These are phyloP conservation scores for Stictocephala bisonia DNA, from an alignment of 2,888 invertebrate species.

Conservation along the genomic window DNA sequence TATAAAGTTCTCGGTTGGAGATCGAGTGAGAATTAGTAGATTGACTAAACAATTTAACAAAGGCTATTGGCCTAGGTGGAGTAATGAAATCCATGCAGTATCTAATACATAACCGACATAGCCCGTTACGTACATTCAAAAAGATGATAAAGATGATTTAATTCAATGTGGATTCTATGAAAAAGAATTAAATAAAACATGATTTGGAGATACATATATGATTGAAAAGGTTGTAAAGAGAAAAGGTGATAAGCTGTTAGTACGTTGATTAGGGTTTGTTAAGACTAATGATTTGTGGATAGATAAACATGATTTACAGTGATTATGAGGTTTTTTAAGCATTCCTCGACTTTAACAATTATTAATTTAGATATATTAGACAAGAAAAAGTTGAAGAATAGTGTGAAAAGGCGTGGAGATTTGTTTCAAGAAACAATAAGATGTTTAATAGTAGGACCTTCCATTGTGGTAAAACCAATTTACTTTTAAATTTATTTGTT, in stretches of 20 bases:
- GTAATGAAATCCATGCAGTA: too few relatives aligned
- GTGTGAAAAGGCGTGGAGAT: neutral
- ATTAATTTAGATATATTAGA: slow-evolving; percentile 1
- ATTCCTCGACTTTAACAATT: neutral
- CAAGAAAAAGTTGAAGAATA: neutral
- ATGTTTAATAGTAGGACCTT: slow-evolving; percentile 33
- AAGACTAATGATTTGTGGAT: slow-evolving; percentile 34
- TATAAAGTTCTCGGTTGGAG: slow-evolving; percentile 31
- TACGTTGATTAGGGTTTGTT: slow-evolving; percentile 36
- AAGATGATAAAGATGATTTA: slow-evolving; percentile 1
- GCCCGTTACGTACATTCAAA: too few relatives aligned
- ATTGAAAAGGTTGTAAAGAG: slow-evolving; percentile 35
- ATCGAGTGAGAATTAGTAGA: slow-evolving; percentile 34
- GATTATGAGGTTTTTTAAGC: slow-evolving; percentile 1
- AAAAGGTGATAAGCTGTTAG: slow-evolving; percentile 31
- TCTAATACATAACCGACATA: too few relatives aligned
- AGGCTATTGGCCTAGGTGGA: too few relatives aligned
- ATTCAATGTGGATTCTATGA: slow-evolving; percentile 13
- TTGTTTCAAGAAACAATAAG: slow-evolving; percentile 22
- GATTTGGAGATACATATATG: slow-evolving; percentile 3
- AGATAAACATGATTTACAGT: slow-evolving; percentile 10
- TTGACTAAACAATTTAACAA: too few relatives aligned
- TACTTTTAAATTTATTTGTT: slow-evolving; percentile 44
- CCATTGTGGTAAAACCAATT: slow-evolving; percentile 36
- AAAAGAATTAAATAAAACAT: slow-evolving; percentile 1